phyloP scores from a whole-genome alignment of 1,140 invertebrate species.

The Ganaspis sp. region DNA sequence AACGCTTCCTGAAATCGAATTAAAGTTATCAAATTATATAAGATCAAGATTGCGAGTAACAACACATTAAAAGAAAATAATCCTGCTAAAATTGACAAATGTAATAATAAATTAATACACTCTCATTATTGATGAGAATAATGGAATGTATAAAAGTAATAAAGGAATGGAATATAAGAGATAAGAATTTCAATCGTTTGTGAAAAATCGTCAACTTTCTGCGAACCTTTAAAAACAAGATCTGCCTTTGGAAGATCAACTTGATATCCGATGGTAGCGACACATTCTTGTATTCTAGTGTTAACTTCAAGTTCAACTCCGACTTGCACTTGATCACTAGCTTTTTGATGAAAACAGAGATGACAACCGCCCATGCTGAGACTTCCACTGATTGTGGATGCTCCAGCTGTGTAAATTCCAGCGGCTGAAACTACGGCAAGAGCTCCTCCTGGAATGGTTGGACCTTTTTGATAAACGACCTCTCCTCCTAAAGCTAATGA shows the following conservation, averaged over 20 bases:
- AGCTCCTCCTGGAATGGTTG: conserved; percentile 90
- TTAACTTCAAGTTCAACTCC: conserved; percentile 92
- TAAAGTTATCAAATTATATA: too few relatives aligned
- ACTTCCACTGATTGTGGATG: conserved; percentile 69
- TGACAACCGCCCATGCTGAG: conserved; percentile 85
- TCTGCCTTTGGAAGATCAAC: conserved; percentile 97
- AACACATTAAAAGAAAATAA: too few relatives aligned
- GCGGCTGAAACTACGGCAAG: conserved; percentile 91
- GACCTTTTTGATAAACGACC: conserved; percentile 92
- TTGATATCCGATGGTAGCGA: conserved; percentile 96
- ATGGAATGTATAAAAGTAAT: too few relatives aligned
- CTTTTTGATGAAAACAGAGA: conserved; percentile 95
- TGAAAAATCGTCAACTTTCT: conserved; percentile 30
- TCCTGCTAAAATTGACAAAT: too few relatives aligned
- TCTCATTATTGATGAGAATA: too few relatives aligned
- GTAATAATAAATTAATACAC: too few relatives aligned
- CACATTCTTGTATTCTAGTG: conserved; percentile 90
- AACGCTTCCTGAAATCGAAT: conserved; percentile 82
- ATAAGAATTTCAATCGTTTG: too few relatives aligned
- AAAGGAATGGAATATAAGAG: too few relatives aligned
- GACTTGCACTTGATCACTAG: conserved; percentile 92
- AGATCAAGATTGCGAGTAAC: too few relatives aligned
- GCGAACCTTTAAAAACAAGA: conserved; percentile 91
- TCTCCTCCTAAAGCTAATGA: conserved; percentile 93
- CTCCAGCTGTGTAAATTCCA: conserved; percentile 80